Base-by-base conservation (phyloP, 2,797 vertebrate genomes). In the Leucoraja ocellata region DNA sequence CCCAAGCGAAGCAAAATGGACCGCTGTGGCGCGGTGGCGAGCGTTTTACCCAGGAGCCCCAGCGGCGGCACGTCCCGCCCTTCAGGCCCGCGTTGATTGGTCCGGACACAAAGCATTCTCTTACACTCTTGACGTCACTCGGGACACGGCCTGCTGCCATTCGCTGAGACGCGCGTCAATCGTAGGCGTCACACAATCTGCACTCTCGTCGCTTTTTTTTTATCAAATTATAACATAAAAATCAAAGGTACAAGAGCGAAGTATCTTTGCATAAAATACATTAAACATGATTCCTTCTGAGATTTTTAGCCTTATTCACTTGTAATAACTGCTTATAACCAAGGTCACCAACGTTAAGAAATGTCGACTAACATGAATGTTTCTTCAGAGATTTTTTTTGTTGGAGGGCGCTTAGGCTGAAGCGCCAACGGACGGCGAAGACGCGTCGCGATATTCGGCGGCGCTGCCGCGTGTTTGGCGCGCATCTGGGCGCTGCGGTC, bases 1-100 rank as follows among this genome's bases (percentile, higher is more conserved):
- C 4, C 46, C 71, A 54, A 54, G 90, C 90, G 39, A 92, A 76
- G 39, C 90, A 92, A 92, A 76, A 92, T 73, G 90, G 73, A 76
- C 76, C 90, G 71, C 61, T 92, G 23, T 76, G 71, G 68, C 28
- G 73, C 28, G 90, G 68, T 21, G 46, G 39, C 10, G 71, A 92
- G 39, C 39, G 39, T 39, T 73, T 92, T 92, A 92, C 90, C 90
- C 90, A 92, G 36, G 58, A 76, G 71, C 90, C 4, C 71, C 68
- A 39, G 88, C 88, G 88, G 0, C 14, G 0, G 16, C 16, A 11
- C 13, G 16, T 16, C 32, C 88, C 68, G 16, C 88, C 88, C 36
- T 7, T 7, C 71, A 23, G 13, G 9, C 23, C 11, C 1, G 10
- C 36, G 10, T 25, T n/a, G 68, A 74, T 92, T 92, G 90, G 90